Evolutionary conservation across 2,113 vertebrate genomes (phyloP).

Genomic region (Smithornis capensis): DNA sequence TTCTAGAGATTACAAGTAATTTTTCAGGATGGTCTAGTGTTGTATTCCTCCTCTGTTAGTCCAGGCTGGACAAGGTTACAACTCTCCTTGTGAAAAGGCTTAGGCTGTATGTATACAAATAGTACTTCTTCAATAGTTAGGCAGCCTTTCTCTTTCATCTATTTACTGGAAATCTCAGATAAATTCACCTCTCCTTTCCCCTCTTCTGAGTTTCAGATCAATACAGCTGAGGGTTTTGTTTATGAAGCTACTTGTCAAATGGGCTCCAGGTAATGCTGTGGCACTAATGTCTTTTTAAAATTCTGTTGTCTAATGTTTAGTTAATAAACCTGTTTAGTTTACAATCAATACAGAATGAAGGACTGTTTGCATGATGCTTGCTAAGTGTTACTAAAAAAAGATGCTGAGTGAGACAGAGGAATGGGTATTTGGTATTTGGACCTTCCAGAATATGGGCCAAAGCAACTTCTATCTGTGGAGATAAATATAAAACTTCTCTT

Average conservation of each 20-base stretch:
- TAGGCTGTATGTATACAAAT: neutral
- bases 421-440: neutral
- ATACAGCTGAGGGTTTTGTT: neutral
- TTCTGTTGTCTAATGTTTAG: neutral
- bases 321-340: conserved; percentile 42
- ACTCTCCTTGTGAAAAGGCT: neutral
- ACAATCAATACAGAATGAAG: conserved; percentile 10
- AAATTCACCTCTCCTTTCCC: neutral
- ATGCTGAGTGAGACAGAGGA: neutral
- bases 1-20: neutral
- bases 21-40: neutral
- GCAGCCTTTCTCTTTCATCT: neutral
- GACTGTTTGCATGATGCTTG: neutral
- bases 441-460: neutral
- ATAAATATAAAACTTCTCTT: neutral
- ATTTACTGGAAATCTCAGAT: neutral
- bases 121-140: neutral
- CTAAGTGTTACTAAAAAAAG: neutral
- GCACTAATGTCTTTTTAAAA: neutral
- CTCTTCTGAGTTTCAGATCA: neutral
- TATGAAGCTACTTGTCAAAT: conserved; percentile 1
- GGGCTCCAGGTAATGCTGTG: neutral
- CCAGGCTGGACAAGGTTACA: neutral
- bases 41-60: neutral
- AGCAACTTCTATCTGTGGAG: neutral